phyloP scores from a whole-genome alignment of 2,797 vertebrate genomes.

The Crypturellus tataupa region DNA sequence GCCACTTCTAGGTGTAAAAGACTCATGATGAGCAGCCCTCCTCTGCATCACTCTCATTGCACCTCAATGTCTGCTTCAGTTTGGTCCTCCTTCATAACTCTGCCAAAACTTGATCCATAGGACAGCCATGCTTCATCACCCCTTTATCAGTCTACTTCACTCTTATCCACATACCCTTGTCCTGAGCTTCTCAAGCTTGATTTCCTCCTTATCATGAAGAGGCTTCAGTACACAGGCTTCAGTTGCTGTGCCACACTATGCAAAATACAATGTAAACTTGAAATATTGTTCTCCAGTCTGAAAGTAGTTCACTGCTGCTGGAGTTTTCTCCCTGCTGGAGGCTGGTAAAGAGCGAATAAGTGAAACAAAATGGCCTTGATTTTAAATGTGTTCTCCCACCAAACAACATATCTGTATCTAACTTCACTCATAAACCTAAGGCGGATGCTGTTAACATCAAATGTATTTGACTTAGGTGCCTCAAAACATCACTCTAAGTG shows the following conservation, averaged over 20 bases:
- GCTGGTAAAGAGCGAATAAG: background rate
- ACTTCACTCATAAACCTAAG: background rate
- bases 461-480: conserved; percentile 7
- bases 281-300: background rate
- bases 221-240: background rate
- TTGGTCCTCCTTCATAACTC: background rate
- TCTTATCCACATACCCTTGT: background rate
- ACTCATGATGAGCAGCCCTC: background rate
- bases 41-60: background rate
- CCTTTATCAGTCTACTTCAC: background rate
- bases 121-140: background rate
- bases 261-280: background rate
- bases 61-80: background rate
- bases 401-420: background rate
- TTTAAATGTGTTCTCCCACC: background rate
- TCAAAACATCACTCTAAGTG: background rate
- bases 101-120: background rate
- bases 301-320: conserved; percentile 6
- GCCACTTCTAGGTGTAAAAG: background rate
- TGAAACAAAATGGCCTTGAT: conserved; percentile 23
- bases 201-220: background rate
- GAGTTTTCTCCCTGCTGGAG: background rate
- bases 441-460: conserved; percentile 25
- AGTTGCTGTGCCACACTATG: conserved; percentile 14
- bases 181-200: background rate